phyloP scores from a whole-genome alignment of 2,113 vertebrate genomes.

The Haemorhous mexicanus region DNA sequence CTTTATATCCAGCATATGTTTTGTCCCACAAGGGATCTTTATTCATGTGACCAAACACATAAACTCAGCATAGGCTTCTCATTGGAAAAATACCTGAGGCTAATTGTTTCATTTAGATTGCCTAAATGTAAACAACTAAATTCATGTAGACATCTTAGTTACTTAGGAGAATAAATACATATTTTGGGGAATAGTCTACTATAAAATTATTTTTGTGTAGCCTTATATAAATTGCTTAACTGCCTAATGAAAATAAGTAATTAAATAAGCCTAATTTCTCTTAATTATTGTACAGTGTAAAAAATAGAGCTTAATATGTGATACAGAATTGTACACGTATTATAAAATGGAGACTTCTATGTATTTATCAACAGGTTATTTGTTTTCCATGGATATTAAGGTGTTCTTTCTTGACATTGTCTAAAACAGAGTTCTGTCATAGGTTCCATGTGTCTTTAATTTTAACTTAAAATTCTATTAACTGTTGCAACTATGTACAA shows the following conservation, averaged over 20 bases:
- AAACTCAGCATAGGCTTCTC: background rate
- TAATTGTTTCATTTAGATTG: background rate
- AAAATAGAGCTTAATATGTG: background rate
- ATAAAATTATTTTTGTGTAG: conserved; percentile 36
- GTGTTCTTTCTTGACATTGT: conserved; percentile 2
- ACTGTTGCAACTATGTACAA: background rate
- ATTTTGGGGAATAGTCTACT: background rate
- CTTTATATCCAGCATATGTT: background rate
- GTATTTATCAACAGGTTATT: background rate
- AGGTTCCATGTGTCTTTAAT: conserved; percentile 12
- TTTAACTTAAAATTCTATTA: background rate
- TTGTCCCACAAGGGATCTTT: background rate
- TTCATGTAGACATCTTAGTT: background rate
- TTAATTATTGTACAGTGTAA: conserved; percentile 19
- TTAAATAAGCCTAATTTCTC: conserved; percentile 29
- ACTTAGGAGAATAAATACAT: background rate
- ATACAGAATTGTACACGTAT: background rate
- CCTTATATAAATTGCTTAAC: conserved; percentile 5
- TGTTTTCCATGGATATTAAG: conserved; percentile 11
- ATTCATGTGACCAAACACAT: background rate
- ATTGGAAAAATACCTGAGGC: background rate
- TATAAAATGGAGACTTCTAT: conserved; percentile 1
- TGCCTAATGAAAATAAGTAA: conserved; percentile 12
- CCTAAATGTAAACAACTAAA: background rate
- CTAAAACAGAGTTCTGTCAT: conserved; percentile 13